Base-by-base conservation (phyloP, 2,113 vertebrate genomes). In the Stercorarius parasiticus region DNA sequence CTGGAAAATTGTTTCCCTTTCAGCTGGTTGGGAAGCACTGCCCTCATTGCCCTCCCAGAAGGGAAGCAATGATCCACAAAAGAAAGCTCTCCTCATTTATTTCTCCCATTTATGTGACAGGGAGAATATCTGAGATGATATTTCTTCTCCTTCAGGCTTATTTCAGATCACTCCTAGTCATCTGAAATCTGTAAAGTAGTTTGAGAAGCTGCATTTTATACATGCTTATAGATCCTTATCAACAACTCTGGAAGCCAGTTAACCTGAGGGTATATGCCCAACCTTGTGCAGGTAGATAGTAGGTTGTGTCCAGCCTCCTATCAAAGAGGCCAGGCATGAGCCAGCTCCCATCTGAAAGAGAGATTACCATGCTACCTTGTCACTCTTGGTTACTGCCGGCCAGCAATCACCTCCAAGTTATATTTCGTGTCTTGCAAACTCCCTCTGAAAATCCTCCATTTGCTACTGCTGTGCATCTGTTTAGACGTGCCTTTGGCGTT, bases 41-140 rank as follows among this genome's bases (percentile, higher is more conserved):
- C 52, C 55, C 91, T 82, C 73, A 62, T 18, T 87, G 87, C 40
- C 58, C 58, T 87, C 78, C 58, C 84, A 85, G 84, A 94, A 90
- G 40, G 87, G 64, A 96, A 91, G 86, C 64, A 86, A 70, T 34
- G 91, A 89, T 81, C 59, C 89, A 88, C 84, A 56, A 66, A 89
- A 61, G 70, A 79, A 93, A 95, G 36, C 34, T 74, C 40, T 74
- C 76, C 43, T 91, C 70, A 69, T 96, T 85, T 91, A 82, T 88
- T 93, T 95, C 65, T 82, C 58, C 43, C 15, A 23, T 69, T 82
- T 71, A 72, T 20, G n/a, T 64, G 91, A 84, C 69, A 55, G 59
- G 61, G 11, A 84, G 61, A 86, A 78, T 88, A 84, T 78, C 69
- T 2, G 2, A 88, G 65, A 77, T 1, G 2, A 69, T 61, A 18